Conservation (phyloP, 2,113 vertebrate genomes). For the Vanacampus margaritifer region DNA sequence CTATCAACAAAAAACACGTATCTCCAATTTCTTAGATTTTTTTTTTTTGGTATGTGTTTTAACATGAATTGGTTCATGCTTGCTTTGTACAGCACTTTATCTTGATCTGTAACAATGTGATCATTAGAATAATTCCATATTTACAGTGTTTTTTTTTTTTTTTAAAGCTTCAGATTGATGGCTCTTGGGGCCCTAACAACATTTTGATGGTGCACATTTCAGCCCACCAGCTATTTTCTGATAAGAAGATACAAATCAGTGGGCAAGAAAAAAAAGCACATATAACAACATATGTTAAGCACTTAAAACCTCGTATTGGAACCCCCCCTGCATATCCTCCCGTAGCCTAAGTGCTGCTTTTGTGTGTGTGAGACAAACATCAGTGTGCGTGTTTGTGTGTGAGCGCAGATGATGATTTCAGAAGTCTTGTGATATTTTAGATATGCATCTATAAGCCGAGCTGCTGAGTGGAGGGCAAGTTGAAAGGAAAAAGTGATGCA, state of each 20-base stretch:
- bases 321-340: slow-evolving; percentile 56
- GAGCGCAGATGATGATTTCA: slow-evolving; percentile 58
- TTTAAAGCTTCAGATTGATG: slow-evolving; percentile 32
- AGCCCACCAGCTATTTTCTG: slow-evolving; percentile 48
- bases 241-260: slow-evolving; percentile 74
- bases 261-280: slow-evolving; percentile 64
- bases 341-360: slow-evolving; percentile 47
- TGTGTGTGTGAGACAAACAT: slow-evolving; percentile 52
- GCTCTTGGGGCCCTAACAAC: slow-evolving; percentile 48
- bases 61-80: background rate
- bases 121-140: background rate
- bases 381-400: slow-evolving; percentile 50
- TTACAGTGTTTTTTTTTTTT: background rate
- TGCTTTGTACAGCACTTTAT: background rate
- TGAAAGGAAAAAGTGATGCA: slow-evolving; percentile 44
- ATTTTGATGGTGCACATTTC: slow-evolving; percentile 50
- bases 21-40: no score
- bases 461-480: slow-evolving; percentile 58
- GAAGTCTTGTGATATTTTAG: slow-evolving; percentile 66
- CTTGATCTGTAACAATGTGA: background rate
- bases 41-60: no score
- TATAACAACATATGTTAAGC: slow-evolving; percentile 70
- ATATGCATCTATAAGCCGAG: slow-evolving; percentile 62
- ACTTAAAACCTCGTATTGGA: slow-evolving; percentile 60
- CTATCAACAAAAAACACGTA: no score